Evolutionary conservation across 1,140 invertebrate species (phyloP), one percentile per base, ranked within the genome.

Genomic region (Brachionus angularis): DNA sequence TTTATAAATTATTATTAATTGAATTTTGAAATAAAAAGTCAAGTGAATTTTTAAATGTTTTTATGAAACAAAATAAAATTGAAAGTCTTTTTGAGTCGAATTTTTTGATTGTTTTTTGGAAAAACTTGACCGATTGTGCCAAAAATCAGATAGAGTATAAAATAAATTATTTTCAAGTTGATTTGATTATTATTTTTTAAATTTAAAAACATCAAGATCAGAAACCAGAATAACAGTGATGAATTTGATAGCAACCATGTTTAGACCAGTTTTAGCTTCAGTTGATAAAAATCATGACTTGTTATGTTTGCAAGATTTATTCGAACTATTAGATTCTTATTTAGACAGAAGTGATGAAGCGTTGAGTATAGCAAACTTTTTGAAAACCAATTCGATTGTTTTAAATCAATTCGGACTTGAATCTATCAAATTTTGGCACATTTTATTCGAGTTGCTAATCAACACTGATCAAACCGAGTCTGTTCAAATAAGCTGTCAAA

Each of bases 301-400:
- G n/a, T n/a, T n/a, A n/a, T n/a, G n/a, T n/a, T n/a, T n/a, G n/a
- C n/a, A n/a, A n/a, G 10, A 39, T 3, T 39, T 58, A 10, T 14
- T 58, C n/a, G 33, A 36, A 3, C 23, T 58, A 25, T 12, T 58
- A 1, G 36, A 58, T 12, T 16, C 33, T 12, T 58, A 36, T 58
- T 39, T 58, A 34, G 53, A 58, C 8, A 16, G 53, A 21, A 33
- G 36, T n/a, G 34, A 58, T 39, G 53, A 58, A 39, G 33, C 53
- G 3, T 58, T 58, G 5, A 23, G 16, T 7, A 34, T 58, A 21
- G 53, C 53, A 7, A 58, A 58, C 2, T 58, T 58, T 25, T 58
- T 58, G n/a, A 36, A 58, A 58, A 58, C 34, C 36, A 58, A 23
- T 12, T 4, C 2, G 10, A 25, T 36, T 23, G 36, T 2, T 58